These are phyloP conservation scores for Erethizon dorsatum DNA, from an alignment of 2,797 vertebrate genomes.

Conservation along the genomic window DNA sequence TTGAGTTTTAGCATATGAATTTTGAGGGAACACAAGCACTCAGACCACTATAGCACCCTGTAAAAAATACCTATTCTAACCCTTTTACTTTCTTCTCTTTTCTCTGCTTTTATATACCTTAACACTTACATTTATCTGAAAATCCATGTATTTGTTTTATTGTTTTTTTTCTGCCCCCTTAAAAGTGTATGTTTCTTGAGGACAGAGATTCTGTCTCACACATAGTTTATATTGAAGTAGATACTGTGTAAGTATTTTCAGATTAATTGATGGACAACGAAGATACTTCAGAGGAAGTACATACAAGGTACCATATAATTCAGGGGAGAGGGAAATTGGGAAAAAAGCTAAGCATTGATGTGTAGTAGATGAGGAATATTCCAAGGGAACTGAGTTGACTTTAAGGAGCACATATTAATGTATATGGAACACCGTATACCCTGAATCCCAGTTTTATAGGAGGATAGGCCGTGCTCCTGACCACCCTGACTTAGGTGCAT, in stretches of 20 bases:
- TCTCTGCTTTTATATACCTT: neutral
- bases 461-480: neutral
- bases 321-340: conserved; percentile 29
- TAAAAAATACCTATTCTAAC: neutral
- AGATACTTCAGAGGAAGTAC: neutral
- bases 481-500: neutral
- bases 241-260: neutral
- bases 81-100: neutral
- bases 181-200: neutral
- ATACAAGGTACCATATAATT: neutral
- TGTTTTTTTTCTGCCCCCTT: neutral
- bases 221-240: neutral
- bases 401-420: neutral
- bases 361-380: neutral
- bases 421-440: neutral
- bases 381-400: neutral
- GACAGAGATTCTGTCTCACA: neutral
- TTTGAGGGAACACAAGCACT: neutral
- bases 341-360: neutral
- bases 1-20: neutral
- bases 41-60: neutral
- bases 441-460: neutral
- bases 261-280: neutral
- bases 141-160: neutral
- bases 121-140: neutral